Base-by-base conservation (phyloP, 64 coral and sea anemone genomes). In the Hydrozoanthus tunicans region DNA sequence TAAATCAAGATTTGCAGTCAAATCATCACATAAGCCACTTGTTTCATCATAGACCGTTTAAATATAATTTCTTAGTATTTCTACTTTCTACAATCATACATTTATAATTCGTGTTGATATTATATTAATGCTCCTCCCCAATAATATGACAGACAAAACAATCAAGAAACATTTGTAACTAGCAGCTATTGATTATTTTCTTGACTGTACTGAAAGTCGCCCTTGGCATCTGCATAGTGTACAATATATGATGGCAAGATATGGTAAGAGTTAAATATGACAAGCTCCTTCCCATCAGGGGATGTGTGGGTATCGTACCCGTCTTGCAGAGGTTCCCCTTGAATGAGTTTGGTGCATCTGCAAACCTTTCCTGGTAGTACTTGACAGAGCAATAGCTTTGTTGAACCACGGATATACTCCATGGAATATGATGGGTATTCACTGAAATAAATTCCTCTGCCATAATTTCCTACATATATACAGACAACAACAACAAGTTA, bases 401-500 rank as follows among this genome's bases (percentile, higher is more conserved):
- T 93, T 61, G 94, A 89, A 77, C 94, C 94, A 59, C 81, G 79
- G 56, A 96, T 96, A 77, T 86, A 96, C 8, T 53, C 85, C 94
- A 96, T 96, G 58, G 94, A 96, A 62, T 96, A 96, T 0, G 94
- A 96, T 6, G 94, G 94, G 32, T 96, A 96, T 67, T 96, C 94
- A 4, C 94, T 96, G 91, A 96, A 96, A 51, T 96, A 96, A 4
- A 96, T 91, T 65, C 94, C 94, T 6, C 88, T 73, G 54, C 93
- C 93, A 67, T 95, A 95, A 76, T 77, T 14, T 58, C 93, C 93
- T 95, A 60, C 32, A 43, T 43, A 43, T 43, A 43, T 43, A 43
- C 32, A 43, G 32, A 43, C 32, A 43, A 43, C 32, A 43, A 43
- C 32, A 43, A 43, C 32, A 43, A 43, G 2, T 43, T 43, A 43